Evolutionary conservation across 2,888 invertebrate genomes (phyloP), one percentile per base, ranked within the genome.

Genomic region (Archips xylosteana): DNA sequence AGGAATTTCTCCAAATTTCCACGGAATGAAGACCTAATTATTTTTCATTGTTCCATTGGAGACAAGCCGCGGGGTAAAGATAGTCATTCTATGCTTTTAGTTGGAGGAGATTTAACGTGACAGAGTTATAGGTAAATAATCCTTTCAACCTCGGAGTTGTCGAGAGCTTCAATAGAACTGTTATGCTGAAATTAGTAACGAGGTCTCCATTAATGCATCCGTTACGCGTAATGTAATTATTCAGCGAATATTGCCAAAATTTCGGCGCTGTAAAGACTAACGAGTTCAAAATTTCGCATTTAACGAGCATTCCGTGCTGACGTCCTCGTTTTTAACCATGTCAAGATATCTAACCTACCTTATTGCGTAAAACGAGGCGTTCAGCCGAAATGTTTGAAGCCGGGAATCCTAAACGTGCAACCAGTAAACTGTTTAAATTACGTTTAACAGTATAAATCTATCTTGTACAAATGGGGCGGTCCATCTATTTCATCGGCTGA

Each of bases 331-430:
- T 63, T 39, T 42, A 73, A 59, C 57, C 68, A 73, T 69, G 73
- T 73, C 73, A 72, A 69, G 68, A 59, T 54, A 61, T 66, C 54
- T 67, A 57, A 69, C 73, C 59, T 63, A 73, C 73, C 73, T 69
- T 68, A 73, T 73, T 73, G 68, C 73, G 68, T 8, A 64, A 64
- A 64, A 59, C 68, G 72, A 49, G 63, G 32, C 73, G 59, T 68
- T 73, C 67, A 39, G 39, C 45, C 63, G 36, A 36, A 65, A 66
- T 42, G 15, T 23, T 62, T 57, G 51, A 68, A 68, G 62, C 67
- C 54, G 57, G 63, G 54, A 49, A n/a, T 2, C n/a, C 32, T 13
- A 12, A 49, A 64, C 45, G 32, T 23, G 34, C 1, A 12, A 0
- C 13, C n/a, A n/a, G 32, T 47, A 51, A 51, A 49, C 65, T 8